Evolutionary conservation across 1,140 invertebrate genomes (phyloP).

Genomic region (Brachionus angularis): DNA sequence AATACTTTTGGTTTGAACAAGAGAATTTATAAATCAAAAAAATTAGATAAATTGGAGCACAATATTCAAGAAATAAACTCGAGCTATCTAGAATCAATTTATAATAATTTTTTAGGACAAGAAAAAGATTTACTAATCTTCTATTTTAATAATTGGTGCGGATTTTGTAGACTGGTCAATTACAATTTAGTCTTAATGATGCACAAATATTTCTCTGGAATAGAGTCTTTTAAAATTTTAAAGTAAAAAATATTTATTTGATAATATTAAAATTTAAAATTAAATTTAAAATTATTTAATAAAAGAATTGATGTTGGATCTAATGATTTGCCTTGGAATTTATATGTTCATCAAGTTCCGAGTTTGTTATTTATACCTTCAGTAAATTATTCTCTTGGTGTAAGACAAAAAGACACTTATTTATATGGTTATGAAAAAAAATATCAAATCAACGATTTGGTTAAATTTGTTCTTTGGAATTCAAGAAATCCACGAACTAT

Average conservation of each 20-base stretch:
- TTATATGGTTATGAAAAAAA: background rate
- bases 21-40: background rate
- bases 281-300: background rate
- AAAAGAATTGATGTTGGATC: background rate
- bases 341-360: background rate
- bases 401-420: background rate
- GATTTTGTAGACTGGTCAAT: background rate
- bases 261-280: background rate
- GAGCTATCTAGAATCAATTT: background rate
- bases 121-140: slow-evolving; percentile 8
- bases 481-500: too few relatives aligned
- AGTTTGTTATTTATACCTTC: background rate
- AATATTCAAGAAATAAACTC: background rate
- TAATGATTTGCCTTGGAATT: background rate
- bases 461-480: too few relatives aligned
- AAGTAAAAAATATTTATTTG: slow-evolving; percentile 24
- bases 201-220: background rate
- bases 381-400: background rate
- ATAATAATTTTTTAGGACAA: background rate
- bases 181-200: background rate
- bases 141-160: slow-evolving; percentile 9
- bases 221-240: background rate
- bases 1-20: background rate
- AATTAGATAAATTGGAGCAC: background rate
- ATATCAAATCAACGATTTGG: too few relatives aligned